Evolutionary conservation across 1,140 invertebrate species (phyloP), one percentile per base, ranked within the genome.

Genomic region (Microplitis demolitor): DNA sequence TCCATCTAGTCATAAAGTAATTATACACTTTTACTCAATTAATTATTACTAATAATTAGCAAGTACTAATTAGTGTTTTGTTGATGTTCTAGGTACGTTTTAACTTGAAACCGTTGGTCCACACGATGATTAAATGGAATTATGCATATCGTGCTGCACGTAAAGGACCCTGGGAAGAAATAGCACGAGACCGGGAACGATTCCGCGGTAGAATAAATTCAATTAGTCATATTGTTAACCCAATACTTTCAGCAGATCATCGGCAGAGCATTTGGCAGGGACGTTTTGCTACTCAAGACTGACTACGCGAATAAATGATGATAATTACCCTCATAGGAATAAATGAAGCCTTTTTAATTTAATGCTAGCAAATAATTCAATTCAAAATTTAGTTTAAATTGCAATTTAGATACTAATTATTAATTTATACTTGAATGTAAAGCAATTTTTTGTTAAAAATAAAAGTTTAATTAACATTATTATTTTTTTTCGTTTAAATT

Each of bases 121-220:
- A 92, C 76, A 80, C 81, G 1, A 91, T 92, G 89, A 76, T 90
- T 3, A 78, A 88, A 51, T 92, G 91, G 91, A 83, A 89, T 68
- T 92, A 83, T 77, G 91, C 91, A 3, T 91, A 92, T 78, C 85
- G 90, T 64, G 85, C 87, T 45, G 91, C 91, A 9, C 83, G 92
- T 39, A 89, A 87, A 78, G 91, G 91, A 31, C 88, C 87, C 14
- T 93, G 92, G 92, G 91, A 92, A 78, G 79, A 87, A 77, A 86
- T 87, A 69, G 91, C 88, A 1, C 83, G 90, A 11, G 91, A 93
- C 77, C 83, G 89, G 33, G 86, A 81, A 8, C 82, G 91, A 71
- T 93, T 93, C 79, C 84, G 84, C 37, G 77, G 79, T 6, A 84
- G 90, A 33, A 89, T 92, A 53, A 74, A 82, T 9, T 77, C 80